Evolutionary conservation across 2,797 vertebrate genomes (phyloP).

Genomic region (Ctenosaura bakeri): DNA sequence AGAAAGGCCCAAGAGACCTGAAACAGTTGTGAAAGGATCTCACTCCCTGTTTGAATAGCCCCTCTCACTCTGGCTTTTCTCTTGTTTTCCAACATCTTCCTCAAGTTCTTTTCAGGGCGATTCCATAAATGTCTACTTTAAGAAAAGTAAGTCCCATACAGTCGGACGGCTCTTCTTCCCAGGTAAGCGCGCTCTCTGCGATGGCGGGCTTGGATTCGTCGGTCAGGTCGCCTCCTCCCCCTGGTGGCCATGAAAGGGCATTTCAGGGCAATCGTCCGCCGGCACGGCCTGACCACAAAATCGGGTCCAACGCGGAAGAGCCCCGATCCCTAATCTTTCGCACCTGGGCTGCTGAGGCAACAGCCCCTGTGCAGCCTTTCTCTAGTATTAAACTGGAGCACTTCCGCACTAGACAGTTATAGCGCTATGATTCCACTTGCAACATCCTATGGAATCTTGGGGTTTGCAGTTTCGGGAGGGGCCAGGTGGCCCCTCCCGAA

Average conservation of each 20-base stretch:
- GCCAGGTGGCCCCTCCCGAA: no score
- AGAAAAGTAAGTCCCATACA: no score
- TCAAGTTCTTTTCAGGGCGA: neutral
- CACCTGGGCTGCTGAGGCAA: neutral
- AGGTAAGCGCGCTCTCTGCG: neutral
- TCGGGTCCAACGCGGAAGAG: no score
- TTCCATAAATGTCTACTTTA: neutral
- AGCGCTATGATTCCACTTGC: no score
- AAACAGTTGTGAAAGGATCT: no score
- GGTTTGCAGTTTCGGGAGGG: no score
- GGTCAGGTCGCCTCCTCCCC: neutral
- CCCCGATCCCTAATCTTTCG: neutral
- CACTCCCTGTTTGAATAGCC: neutral
- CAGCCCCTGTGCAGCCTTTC: no score
- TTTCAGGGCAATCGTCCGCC: neutral
- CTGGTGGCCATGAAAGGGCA: conserved; percentile 6
- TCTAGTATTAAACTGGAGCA: no score
- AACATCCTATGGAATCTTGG: no score
- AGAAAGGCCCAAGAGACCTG: no score
- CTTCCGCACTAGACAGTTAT: no score
- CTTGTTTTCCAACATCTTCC: neutral
- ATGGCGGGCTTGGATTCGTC: neutral
- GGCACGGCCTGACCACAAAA: neutral
- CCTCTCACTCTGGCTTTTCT: neutral
- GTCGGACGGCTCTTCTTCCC: no score